Evolutionary conservation across 2,888 invertebrate genomes (phyloP).

Genomic region (Phrixothrix hirtus): DNA sequence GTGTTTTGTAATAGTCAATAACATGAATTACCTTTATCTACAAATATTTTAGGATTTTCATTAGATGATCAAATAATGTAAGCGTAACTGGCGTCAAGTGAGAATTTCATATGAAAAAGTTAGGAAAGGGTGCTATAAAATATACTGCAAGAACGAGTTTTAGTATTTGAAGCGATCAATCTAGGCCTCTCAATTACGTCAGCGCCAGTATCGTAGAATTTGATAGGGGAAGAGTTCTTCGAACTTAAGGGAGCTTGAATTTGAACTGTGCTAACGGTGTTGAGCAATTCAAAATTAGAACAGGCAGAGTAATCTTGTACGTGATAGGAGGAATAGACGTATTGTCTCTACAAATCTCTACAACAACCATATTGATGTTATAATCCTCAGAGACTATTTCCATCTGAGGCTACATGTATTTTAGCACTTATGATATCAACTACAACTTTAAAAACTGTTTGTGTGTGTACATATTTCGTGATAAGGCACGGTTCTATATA

Average conservation of each 20-base stretch:
- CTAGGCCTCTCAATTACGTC: constrained; percentile 20
- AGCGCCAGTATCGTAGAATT: constrained; percentile 19
- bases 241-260: constrained; percentile 12
- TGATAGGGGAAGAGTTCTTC: constrained; percentile 15
- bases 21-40: neutral
- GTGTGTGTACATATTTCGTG: too few relatives aligned
- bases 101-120: constrained; percentile 1
- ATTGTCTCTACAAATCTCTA: neutral
- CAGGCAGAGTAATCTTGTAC: constrained; percentile 8
- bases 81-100: neutral
- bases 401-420: too few relatives aligned
- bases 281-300: constrained; percentile 13
- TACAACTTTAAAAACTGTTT: too few relatives aligned
- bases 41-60: neutral
- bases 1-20: too few relatives aligned
- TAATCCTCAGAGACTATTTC: too few relatives aligned
- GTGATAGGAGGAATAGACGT: constrained; percentile 10
- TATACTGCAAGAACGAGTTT: constrained; percentile 10
- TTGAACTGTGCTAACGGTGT: constrained; percentile 15
- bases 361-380: neutral
- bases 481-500: too few relatives aligned
- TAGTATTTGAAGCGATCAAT: constrained; percentile 19
- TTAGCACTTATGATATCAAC: too few relatives aligned
- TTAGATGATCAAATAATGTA: neutral
- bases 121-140: constrained; percentile 2